Base-by-base conservation (phyloP, 2,888 invertebrate genomes). In the Nasonovia ribisnigri region DNA sequence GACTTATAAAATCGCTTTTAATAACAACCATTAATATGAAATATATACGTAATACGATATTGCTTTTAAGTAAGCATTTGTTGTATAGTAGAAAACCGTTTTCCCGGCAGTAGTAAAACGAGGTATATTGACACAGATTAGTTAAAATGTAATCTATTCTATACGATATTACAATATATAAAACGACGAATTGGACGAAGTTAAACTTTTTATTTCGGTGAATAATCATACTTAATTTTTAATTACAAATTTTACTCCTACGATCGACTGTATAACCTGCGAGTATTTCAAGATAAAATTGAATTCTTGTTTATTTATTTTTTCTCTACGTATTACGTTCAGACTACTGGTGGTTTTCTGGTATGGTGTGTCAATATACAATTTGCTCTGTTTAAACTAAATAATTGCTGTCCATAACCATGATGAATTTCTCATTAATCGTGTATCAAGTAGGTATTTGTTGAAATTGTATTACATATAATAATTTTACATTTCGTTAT, bases 1-100 rank as follows among this genome's bases (percentile, higher is more conserved):
- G 36, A 77, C 77, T 77, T 77, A 77, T 77, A 77, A 77, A 77
- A 77, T 36, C 36, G 36, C 77, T 36, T n/a, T 77, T 20, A 77
- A 77, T 77, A 77, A 36, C 77, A 20, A 77, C 36, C 36, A 77
- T 36, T 77, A 77, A 77, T 77, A 77, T 77, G n/a, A 77, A 77
- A 77, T 67, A 67, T n/a, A n/a, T 67, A 67, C n/a, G 67, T 67
- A 67, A 67, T 77, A 77, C 77, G 36, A 36, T 77, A 36, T 77
- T 36, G 77, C 36, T 77, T 77, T 77, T 77, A 77, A 36, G 36
- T 77, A 26, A 77, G 36, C 20, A 77, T 77, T 36, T 36, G 20
- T 77, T 60, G 24, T 60, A 60, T 77, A 20, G 20, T 77, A 8
- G n/a, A 36, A 77, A 77, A 77, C 36, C 77, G 77, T 36, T 77